Evolutionary conservation across 2,888 invertebrate genomes (phyloP), one percentile per base, ranked within the genome.

Genomic region (Microchrysa polita): DNA sequence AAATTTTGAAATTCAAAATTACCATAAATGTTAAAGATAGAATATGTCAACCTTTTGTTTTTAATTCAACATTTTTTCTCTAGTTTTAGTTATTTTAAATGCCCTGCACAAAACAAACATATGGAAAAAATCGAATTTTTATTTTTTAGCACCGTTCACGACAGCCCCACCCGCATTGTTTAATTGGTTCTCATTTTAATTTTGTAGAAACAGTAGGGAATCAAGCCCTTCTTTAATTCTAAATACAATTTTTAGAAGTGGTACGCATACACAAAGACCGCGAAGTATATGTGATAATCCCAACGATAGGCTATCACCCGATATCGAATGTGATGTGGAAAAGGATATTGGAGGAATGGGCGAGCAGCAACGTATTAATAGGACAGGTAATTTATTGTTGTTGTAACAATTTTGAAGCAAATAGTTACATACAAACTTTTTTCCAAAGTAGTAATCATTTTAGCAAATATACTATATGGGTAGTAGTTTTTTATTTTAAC

Each of bases 221-320:
- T 69, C 69, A 69, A 69, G 69, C 69, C 69, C 69, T 40, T 55
- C 69, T 69, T 69, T 69, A 69, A 69, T 69, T 10, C 23, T 34
- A 52, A 69, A 69, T 57, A 57, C 69, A 69, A 69, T 63, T 77
- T 78, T 34, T 75, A 78, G 78, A 72, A 77, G 78, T 73, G 77
- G 77, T 75, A 72, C 78, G 65, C 78, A 78, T 75, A 59, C 59
- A 2, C 76, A 76, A 53, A 77, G 77, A 76, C 78, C 78, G 72
- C 78, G 77, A 16, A 77, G 77, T 73, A 78, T 78, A 74, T 79
- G 79, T 78, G 79, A 79, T 77, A 78, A 79, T 77, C 78, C 79
- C 77, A 78, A 78, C 77, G 79, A 79, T 76, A 77, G 79, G 61
- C 77, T 78, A 55, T 77, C 79, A 69, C 77, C 77, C 67, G 78